A percentile compares a stretch with the other conserved stretches of the same genome.
Conservation (phyloP, 2,113 vertebrate species). For the Spermophilus dauricus region DNA sequence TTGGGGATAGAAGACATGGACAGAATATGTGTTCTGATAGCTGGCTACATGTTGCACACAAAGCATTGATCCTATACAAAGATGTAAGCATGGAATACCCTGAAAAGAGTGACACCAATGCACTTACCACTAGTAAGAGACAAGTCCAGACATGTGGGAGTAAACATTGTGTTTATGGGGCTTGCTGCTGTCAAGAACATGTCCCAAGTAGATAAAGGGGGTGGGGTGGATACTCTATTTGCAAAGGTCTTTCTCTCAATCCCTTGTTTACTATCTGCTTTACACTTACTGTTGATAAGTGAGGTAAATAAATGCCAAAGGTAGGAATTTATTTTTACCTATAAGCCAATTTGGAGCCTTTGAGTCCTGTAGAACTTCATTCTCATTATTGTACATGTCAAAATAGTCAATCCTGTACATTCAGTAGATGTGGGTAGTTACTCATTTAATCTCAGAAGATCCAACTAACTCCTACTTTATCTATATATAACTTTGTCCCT, state of each 20-base stretch:
- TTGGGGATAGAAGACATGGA: neutral
- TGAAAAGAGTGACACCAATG: neutral
- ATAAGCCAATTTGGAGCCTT: neutral
- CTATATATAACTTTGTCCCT: neutral
- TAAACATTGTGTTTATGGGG: too few relatives aligned
- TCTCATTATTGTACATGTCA: neutral
- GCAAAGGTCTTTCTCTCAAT: neutral
- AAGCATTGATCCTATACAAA: neutral
- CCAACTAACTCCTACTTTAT: neutral
- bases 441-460: neutral
- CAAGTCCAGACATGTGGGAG: fast-evolving
- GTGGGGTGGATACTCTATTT: neutral
- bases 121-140: neutral
- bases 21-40: neutral
- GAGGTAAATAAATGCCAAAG: neutral
- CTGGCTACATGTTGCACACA: neutral
- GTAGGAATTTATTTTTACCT: neutral
- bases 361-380: neutral
- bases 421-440: neutral
- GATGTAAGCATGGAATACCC: neutral
- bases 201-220: neutral
- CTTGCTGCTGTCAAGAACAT: neutral
- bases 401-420: neutral
- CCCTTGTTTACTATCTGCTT: neutral
- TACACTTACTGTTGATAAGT: neutral